Evolutionary conservation across 2,797 vertebrate genomes (phyloP).

Genomic region (Miichthys miiuy): DNA sequence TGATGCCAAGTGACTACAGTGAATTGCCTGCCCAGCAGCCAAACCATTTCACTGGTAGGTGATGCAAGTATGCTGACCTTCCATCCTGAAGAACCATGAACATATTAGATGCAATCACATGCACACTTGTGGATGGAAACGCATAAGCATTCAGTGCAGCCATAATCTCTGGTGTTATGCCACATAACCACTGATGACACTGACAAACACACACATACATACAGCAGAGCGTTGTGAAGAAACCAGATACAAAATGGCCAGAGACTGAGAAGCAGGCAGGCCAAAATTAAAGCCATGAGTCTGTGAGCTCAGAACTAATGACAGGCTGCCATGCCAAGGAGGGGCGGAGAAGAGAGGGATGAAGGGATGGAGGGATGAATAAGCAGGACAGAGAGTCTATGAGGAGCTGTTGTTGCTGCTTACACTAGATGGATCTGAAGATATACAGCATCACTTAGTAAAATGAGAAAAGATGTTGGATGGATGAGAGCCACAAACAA

Average conservation of each 20-base stretch:
- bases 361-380: slow-evolving; percentile 58
- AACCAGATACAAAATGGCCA: slow-evolving; percentile 45
- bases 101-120: not conserved
- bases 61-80: not conserved
- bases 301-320: slow-evolving; percentile 73
- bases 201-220: not conserved
- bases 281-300: slow-evolving; percentile 73
- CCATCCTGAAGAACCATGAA: not conserved
- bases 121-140: slow-evolving; percentile 6
- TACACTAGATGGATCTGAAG: slow-evolving; percentile 56
- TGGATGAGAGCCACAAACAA: slow-evolving; percentile 12
- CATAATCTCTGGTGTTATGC: not conserved
- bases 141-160: not conserved
- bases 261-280: slow-evolving; percentile 52
- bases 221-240: slow-evolving; percentile 7
- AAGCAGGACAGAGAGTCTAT: slow-evolving; percentile 48
- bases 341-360: slow-evolving; percentile 53
- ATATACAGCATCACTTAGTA: slow-evolving; percentile 40
- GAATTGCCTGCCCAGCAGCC: not conserved
- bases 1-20: not conserved
- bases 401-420: slow-evolving; percentile 48
- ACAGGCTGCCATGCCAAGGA: slow-evolving; percentile 74
- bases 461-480: slow-evolving; percentile 38
- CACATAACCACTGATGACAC: not conserved
- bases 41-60: not conserved